Evolutionary conservation across 92 coral and sea anemone genomes (phyloP), one percentile per base, ranked within the genome.

Genomic region (Chrysogorgia sp.): DNA sequence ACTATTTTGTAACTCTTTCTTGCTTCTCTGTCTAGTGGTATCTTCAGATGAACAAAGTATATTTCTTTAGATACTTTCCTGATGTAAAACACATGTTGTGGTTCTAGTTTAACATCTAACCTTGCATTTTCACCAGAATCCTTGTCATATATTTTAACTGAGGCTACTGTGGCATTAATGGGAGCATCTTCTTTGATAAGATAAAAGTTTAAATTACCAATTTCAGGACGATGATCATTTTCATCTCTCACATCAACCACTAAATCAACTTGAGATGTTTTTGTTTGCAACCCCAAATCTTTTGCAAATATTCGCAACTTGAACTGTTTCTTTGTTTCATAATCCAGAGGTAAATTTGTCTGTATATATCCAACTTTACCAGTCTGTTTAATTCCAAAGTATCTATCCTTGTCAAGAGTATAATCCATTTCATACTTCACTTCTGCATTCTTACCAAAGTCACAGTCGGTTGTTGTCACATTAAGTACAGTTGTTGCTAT

Each of bases 151-250:
- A 89, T 93, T 15, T 64, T 43, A 53, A 96, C 83, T 10, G 80
- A 50, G 7, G 99, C 99, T 49, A 96, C 79, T 14, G 23, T 76
- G 14, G 90, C 83, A 2, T 88, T 85, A 1, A 83, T 70, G 24
- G 65, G 48, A 28, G 78, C 61, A 76, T 96, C 96, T 47, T 96
- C 99, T 22, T 50, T 58, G 45, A 96, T 89, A 3, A 71, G 64
- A 72, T 81, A 85, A 14, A 82, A 67, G 43, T 52, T 33, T 50
- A 84, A 96, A 20, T 79, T 76, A 23, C 77, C 62, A 19, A 96
- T 92, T 47, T 70, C 71, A 10, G 99, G 99, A 12, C 74, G 37
- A 82, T 96, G 87, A 71, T 96, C 99, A 71, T 96, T 96, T 80
- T 91, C 90, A 84, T 96, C 99, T 14, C 83, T 65, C 3, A 96